Evolutionary conservation across 2,888 invertebrate genomes (phyloP).

Genomic region (Noctua janthe): DNA sequence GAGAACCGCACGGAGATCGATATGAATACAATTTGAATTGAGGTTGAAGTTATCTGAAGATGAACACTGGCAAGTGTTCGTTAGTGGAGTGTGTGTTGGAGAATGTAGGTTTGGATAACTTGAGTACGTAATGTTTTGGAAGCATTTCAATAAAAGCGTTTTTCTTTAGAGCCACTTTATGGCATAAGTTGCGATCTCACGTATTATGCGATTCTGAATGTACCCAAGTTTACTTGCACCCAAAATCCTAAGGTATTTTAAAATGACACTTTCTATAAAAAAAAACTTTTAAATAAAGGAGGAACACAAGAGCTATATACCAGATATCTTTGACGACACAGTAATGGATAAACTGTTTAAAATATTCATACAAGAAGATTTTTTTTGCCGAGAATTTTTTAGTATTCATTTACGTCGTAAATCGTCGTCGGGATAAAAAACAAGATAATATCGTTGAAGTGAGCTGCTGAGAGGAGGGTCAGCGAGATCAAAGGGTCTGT

Average conservation of each 20-base stretch:
- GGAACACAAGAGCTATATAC: not conserved
- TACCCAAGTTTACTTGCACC: not conserved
- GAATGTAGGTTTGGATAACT: not conserved
- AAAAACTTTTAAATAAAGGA: constrained; percentile 7
- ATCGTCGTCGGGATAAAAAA: constrained; percentile 53
- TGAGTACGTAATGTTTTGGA: not conserved
- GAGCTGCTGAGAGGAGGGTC: constrained; percentile 60
- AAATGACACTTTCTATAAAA: not conserved
- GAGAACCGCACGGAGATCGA: constrained; percentile 42
- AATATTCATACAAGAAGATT: not conserved
- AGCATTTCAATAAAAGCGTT: not conserved
- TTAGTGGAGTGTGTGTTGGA: not conserved
- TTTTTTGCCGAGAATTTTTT: constrained; percentile 14
- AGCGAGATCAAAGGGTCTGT: constrained; percentile 62
- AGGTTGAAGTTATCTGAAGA: constrained; percentile 9
- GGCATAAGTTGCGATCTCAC: not conserved
- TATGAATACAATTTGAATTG: constrained; percentile 36
- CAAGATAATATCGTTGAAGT: constrained; percentile 64
- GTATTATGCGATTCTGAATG: not conserved
- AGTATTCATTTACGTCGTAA: constrained; percentile 53
- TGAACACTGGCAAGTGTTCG: constrained; percentile 9
- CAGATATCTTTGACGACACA: constrained; percentile 1
- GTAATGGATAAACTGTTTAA: constrained; percentile 15
- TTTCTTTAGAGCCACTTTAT: not conserved
- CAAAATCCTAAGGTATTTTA: constrained; percentile 23